Conservation (phyloP, 2,888 invertebrate genomes). For the Phytoseiulus persimilis region DNA sequence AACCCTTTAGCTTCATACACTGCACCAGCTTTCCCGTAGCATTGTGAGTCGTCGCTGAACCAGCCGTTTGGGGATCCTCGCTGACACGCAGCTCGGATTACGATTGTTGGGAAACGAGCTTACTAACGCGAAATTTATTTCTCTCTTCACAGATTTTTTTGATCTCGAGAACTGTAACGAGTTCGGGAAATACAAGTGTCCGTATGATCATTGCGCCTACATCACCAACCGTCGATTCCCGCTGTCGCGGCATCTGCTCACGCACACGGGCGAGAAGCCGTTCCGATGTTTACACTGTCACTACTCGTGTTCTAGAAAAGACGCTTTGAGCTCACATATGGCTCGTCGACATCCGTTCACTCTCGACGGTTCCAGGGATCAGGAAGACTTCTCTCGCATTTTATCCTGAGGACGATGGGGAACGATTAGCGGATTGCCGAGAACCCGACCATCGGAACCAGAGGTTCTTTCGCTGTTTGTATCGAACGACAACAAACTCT, state of each 20-base stretch:
- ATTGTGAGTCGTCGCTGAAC: neutral
- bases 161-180: constrained; percentile 13
- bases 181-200: constrained; percentile 26
- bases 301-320: constrained; percentile 30
- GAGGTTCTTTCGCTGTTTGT: neutral
- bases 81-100: neutral
- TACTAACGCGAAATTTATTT: neutral
- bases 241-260: constrained; percentile 35
- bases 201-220: constrained; percentile 31
- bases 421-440: neutral
- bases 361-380: neutral
- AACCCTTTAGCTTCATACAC: neutral
- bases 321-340: constrained; percentile 30
- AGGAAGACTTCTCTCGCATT: neutral
- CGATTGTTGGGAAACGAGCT: neutral
- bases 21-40: neutral
- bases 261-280: constrained; percentile 36
- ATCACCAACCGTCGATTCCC: constrained; percentile 33
- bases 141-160: neutral
- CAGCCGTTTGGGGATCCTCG: neutral
- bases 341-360: neutral
- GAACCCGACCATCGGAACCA: neutral
- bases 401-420: neutral
- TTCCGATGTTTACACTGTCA: constrained; percentile 25
- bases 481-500: neutral